These are phyloP conservation scores for Drosophila dunni DNA, from an alignment of 1,140 invertebrate species.

Conservation along the genomic window DNA sequence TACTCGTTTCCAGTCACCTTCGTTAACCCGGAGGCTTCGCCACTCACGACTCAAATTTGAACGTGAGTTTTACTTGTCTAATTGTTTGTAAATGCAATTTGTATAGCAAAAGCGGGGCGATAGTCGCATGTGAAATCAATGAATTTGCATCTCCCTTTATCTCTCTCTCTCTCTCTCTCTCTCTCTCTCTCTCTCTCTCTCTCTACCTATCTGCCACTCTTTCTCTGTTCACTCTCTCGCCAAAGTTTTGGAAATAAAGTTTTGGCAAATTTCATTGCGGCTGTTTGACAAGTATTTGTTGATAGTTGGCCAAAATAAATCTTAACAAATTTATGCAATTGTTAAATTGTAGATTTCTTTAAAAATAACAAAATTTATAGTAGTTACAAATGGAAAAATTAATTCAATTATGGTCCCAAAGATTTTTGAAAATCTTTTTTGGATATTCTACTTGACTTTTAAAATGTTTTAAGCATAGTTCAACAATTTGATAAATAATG, in stretches of 20 bases:
- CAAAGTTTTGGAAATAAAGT: constrained; percentile 18
- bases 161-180: not conserved
- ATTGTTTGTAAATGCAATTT: constrained; percentile 66
- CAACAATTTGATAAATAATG: too few relatives aligned
- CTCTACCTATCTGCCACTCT: not conserved
- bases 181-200: not conserved
- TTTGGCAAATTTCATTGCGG: constrained; percentile 21
- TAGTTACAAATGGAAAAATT: too few relatives aligned
- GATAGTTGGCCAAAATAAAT: constrained; percentile 4
- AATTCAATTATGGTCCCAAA: too few relatives aligned
- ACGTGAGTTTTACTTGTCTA: constrained; percentile 59
- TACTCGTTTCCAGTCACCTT: constrained; percentile 17
- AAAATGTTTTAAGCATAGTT: too few relatives aligned
- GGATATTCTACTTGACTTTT: too few relatives aligned
- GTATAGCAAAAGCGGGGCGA: constrained; percentile 22
- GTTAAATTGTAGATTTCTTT: not conserved
- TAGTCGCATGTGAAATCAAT: constrained; percentile 44
- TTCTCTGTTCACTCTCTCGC: not conserved
- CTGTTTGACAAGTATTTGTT: constrained; percentile 3
- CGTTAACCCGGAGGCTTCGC: constrained; percentile 18
- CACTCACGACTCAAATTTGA: constrained; percentile 20
- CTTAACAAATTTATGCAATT: not conserved
- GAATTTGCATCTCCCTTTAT: constrained; percentile 35
- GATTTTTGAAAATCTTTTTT: too few relatives aligned
- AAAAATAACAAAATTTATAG: too few relatives aligned